These are phyloP conservation scores for Acanthiza pusilla DNA, from an alignment of 2,797 vertebrate genomes.

Conservation along the genomic window DNA sequence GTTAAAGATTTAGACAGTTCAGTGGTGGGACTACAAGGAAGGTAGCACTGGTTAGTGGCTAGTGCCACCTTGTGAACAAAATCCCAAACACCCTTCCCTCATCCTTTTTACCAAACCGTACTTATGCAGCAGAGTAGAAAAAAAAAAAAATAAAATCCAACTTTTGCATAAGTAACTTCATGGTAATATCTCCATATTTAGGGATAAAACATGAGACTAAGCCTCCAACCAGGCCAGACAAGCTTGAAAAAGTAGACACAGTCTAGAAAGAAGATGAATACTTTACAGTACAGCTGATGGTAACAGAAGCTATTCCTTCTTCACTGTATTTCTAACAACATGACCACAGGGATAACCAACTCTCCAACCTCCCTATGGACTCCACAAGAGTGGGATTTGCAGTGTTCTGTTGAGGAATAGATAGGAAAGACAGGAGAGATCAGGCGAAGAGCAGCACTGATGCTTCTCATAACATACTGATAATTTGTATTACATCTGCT, in stretches of 20 bases:
- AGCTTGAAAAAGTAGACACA: not conserved
- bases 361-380: not conserved
- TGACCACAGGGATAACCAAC: not conserved
- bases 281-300: not conserved
- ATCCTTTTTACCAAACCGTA: not conserved
- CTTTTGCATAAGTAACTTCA: not conserved
- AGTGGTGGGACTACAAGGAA: not conserved
- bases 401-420: not conserved
- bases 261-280: not conserved
- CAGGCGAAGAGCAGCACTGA: accelerated
- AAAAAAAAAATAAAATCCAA: not conserved
- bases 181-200: not conserved
- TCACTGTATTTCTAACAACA: not conserved
- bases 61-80: constrained; percentile 58
- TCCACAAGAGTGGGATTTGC: not conserved
- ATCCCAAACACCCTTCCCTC: not conserved
- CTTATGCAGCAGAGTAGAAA: not conserved
- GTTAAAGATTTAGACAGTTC: not conserved
- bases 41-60: not conserved
- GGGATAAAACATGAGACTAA: not conserved
- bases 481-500: not conserved
- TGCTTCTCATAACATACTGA: accelerated
- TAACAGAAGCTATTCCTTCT: not conserved
- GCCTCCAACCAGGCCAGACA: not conserved
- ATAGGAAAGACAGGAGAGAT: not conserved